Evolutionary conservation across 2,888 invertebrate species (phyloP).

Genomic region (Sylvicola cinctus): DNA sequence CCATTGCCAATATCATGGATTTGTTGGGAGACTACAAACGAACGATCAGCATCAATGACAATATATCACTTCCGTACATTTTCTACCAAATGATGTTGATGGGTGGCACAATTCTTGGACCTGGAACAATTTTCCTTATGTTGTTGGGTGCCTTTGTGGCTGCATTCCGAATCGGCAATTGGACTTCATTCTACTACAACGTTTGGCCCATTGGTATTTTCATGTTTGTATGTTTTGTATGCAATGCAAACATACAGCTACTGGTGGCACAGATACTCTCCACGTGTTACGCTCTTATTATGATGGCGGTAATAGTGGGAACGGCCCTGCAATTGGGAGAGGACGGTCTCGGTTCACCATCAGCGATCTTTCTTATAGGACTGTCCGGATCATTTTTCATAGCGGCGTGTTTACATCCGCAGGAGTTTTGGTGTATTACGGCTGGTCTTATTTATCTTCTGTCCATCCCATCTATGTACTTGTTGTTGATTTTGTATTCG

Average conservation of each 20-base stretch:
- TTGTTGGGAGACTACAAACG: slow-evolving; percentile 77
- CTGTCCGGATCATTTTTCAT: slow-evolving; percentile 85
- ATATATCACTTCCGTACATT: slow-evolving; percentile 85
- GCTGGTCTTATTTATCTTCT: slow-evolving; percentile 81
- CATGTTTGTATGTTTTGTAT: slow-evolving; percentile 82
- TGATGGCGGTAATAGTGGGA: slow-evolving; percentile 99
- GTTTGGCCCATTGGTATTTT: slow-evolving; percentile 80
- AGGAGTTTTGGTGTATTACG: slow-evolving; percentile 89
- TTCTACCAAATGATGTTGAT: slow-evolving; percentile 76
- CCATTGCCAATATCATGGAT: slow-evolving; percentile 97
- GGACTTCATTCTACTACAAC: slow-evolving; percentile 91
- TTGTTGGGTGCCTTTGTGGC: slow-evolving; percentile 98
- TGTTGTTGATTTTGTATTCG: slow-evolving; percentile 85
- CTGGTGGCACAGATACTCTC: slow-evolving; percentile 86
- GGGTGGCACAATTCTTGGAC: slow-evolving; percentile 91
- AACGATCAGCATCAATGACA: slow-evolving; percentile 91
- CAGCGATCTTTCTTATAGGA: slow-evolving; percentile 93
- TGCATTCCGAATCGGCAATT: slow-evolving; percentile 89
- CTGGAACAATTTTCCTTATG: slow-evolving; percentile 96
- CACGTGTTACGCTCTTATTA: slow-evolving; percentile 85
- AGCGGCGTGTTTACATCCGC: slow-evolving; percentile 94
- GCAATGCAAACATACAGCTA: slow-evolving; percentile 81
- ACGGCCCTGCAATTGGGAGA: slow-evolving; percentile 91
- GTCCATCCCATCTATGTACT: slow-evolving; percentile 94
- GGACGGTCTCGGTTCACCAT: slow-evolving; percentile 93